A percentile compares a stretch with the other conserved stretches of the same genome.
phyloP scores from a whole-genome alignment of 2,113 vertebrate species.

The Oxygymnocypris stewartii region DNA sequence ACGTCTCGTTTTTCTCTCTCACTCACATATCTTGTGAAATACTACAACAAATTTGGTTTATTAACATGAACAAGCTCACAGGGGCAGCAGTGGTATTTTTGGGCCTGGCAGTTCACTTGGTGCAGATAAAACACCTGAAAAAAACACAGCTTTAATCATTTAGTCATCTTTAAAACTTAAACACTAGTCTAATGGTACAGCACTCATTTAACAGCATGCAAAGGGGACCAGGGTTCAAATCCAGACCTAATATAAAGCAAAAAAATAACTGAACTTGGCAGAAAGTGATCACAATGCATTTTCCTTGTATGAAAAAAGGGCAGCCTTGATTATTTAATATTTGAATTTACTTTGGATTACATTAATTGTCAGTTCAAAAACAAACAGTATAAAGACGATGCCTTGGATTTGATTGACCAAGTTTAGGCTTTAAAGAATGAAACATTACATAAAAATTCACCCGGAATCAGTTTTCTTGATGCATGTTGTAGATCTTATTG shows the following conservation, averaged over 20 bases:
- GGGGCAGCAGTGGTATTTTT: not conserved
- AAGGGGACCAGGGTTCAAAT: too few relatives aligned
- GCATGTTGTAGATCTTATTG: not conserved
- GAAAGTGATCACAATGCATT: too few relatives aligned
- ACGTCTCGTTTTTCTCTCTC: constrained; percentile 42
- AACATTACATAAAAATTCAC: not conserved
- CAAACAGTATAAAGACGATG: not conserved
- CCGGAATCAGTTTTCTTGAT: not conserved
- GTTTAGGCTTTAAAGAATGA: too few relatives aligned
- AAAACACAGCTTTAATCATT: not conserved
- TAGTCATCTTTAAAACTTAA: too few relatives aligned
- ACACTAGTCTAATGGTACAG: too few relatives aligned
- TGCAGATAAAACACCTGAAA: not conserved
- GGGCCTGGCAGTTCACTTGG: not conserved
- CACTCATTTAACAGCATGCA: too few relatives aligned
- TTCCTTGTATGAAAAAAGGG: not conserved
- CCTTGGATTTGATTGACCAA: not conserved
- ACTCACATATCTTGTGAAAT: not conserved
- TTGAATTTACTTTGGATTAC: not conserved
- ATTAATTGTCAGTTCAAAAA: not conserved
- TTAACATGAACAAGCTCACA: not conserved
- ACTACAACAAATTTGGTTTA: constrained; percentile 27
- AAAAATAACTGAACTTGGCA: not conserved
- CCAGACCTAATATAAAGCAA: too few relatives aligned
- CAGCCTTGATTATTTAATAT: not conserved